Evolutionary conservation across 2,113 vertebrate genomes (phyloP).

Genomic region (Ictidomys tridecemlineatus): DNA sequence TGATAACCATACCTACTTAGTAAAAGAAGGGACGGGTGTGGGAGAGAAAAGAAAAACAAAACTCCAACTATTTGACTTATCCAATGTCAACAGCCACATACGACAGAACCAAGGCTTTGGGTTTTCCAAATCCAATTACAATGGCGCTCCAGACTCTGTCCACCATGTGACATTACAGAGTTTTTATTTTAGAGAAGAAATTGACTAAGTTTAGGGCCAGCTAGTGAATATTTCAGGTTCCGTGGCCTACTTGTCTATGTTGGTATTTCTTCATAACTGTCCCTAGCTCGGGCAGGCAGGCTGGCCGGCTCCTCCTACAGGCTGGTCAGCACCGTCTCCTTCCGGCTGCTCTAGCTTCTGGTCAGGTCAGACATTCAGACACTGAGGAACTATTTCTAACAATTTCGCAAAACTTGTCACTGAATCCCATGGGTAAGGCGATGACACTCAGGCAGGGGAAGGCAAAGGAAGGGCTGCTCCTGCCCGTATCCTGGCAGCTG

Average conservation of each 20-base stretch:
- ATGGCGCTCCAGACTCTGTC: too few species aligned
- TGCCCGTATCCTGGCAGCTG: background rate
- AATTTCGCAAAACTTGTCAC: background rate
- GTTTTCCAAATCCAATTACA: background rate
- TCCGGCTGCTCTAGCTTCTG: background rate
- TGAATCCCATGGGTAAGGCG: background rate
- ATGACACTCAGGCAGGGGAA: background rate
- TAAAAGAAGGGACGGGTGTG: background rate
- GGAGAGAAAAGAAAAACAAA: background rate
- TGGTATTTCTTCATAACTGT: background rate
- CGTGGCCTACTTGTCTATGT: background rate
- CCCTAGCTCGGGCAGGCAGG: background rate
- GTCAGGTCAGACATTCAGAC: background rate
- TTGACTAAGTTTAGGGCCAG: background rate
- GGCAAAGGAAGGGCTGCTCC: background rate
- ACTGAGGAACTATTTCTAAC: background rate
- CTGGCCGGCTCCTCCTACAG: background rate
- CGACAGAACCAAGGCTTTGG: background rate
- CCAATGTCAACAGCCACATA: background rate
- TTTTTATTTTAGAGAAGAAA: background rate
- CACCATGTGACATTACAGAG: accelerated
- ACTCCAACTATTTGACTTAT: background rate
- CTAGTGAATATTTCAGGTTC: background rate
- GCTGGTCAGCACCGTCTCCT: background rate
- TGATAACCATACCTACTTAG: background rate